Conservation (phyloP, 1,140 invertebrate species). For the Diorhabda carinulata region DNA sequence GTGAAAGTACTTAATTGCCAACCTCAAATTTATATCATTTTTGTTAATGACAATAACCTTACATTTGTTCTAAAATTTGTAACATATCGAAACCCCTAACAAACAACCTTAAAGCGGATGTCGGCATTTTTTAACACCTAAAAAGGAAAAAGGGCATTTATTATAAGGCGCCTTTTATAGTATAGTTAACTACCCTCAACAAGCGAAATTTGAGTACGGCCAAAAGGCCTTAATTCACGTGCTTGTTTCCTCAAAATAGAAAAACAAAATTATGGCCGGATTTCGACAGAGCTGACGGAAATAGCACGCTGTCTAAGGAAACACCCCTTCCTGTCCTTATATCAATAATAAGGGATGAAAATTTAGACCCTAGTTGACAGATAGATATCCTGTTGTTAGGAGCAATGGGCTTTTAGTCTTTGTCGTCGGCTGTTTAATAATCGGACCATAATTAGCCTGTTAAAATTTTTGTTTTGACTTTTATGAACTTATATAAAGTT, state of each 20-base stretch:
- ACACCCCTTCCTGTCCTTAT: background rate
- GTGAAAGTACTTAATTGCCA: no score
- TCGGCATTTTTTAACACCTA: background rate
- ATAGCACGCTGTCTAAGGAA: background rate
- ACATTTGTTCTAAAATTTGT: no score
- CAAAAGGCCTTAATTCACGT: background rate
- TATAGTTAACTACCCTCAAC: background rate
- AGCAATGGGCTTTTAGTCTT: background rate
- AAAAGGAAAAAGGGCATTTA: background rate
- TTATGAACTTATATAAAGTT: no score
- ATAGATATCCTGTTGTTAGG: background rate
- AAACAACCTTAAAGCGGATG: background rate
- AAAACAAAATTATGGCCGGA: slow-evolving; percentile 2
- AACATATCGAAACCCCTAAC: no score
- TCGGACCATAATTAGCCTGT: background rate
- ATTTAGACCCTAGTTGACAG: background rate
- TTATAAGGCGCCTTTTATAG: background rate
- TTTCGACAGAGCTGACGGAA: slow-evolving; percentile 1
- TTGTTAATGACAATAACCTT: no score
- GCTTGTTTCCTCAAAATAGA: slow-evolving; percentile 2
- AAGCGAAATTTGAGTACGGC: background rate
- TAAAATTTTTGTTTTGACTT: background rate
- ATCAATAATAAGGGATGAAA: background rate
- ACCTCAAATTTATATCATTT: no score
- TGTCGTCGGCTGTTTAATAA: background rate